These are phyloP conservation scores for Acronicta psi DNA, from an alignment of 2,888 invertebrate species.

Conservation along the genomic window DNA sequence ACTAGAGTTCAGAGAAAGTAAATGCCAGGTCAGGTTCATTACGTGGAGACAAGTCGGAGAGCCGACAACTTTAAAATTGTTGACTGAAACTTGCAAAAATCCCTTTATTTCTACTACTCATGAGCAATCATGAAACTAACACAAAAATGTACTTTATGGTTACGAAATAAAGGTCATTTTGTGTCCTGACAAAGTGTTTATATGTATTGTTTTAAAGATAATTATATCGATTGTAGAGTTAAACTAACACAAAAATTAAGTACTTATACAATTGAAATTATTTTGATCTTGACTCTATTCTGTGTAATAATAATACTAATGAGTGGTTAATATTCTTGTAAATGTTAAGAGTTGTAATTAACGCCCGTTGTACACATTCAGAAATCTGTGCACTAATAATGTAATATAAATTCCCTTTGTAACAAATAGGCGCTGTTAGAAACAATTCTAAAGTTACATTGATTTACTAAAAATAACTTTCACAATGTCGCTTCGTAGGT, in stretches of 20 bases:
- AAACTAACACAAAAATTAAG: slow-evolving; percentile 54
- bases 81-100: slow-evolving; percentile 46
- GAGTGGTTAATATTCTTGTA: slow-evolving; percentile 68
- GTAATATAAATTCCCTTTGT: slow-evolving; percentile 81
- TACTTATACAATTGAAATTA: slow-evolving; percentile 59
- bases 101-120: slow-evolving; percentile 39
- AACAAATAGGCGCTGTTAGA: slow-evolving; percentile 78
- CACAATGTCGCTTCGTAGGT: slow-evolving; percentile 82
- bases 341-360: slow-evolving; percentile 77
- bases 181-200: slow-evolving; percentile 45
- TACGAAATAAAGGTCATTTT: slow-evolving; percentile 48
- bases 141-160: slow-evolving; percentile 20
- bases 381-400: slow-evolving; percentile 81
- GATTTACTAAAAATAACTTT: slow-evolving; percentile 74
- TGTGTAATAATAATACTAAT: slow-evolving; percentile 59
- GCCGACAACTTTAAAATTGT: slow-evolving; percentile 35
- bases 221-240: slow-evolving; percentile 42
- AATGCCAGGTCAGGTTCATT: slow-evolving; percentile 28
- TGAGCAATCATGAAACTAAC: slow-evolving; percentile 28
- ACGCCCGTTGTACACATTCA: slow-evolving; percentile 82
- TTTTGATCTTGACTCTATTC: slow-evolving; percentile 57
- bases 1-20: slow-evolving; percentile 34
- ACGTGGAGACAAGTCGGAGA: slow-evolving; percentile 23
- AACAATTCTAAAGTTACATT: slow-evolving; percentile 71
- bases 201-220: slow-evolving; percentile 50